phyloP scores from a whole-genome alignment of 2,113 vertebrate species.

The Heterotilapia buettikoferi region DNA sequence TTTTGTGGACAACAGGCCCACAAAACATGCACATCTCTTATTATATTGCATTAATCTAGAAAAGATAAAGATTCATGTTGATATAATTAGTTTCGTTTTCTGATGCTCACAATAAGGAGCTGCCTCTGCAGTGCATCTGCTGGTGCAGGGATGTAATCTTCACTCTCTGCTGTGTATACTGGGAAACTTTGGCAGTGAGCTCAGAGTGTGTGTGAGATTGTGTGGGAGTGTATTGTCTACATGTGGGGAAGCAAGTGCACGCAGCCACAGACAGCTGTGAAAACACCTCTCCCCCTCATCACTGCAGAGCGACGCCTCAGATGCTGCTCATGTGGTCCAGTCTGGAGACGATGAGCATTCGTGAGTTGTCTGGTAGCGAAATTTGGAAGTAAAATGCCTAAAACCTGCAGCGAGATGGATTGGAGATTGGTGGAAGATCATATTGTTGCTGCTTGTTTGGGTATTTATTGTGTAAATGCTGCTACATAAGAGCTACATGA shows the following conservation, averaged over 20 bases:
- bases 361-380: background rate
- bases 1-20: background rate
- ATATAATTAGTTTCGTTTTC: background rate
- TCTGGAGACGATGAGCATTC: background rate
- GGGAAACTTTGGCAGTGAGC: constrained; percentile 34
- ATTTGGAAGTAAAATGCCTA: background rate
- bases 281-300: constrained; percentile 25
- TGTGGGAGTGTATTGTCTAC: background rate
- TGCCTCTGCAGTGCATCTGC: background rate
- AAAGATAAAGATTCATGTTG: background rate
- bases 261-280: constrained; percentile 42
- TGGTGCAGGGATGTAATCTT: background rate
- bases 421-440: background rate
- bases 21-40: background rate
- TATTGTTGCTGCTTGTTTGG: background rate
- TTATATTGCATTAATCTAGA: background rate
- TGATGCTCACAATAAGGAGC: background rate
- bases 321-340: background rate
- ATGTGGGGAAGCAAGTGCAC: background rate
- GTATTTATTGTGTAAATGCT: background rate
- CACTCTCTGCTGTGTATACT: constrained; percentile 9
- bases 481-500: background rate
- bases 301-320: background rate
- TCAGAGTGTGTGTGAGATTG: background rate
- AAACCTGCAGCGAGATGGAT: background rate